phyloP scores from a whole-genome alignment of 2,113 vertebrate species.

The Prietella phreatophila region DNA sequence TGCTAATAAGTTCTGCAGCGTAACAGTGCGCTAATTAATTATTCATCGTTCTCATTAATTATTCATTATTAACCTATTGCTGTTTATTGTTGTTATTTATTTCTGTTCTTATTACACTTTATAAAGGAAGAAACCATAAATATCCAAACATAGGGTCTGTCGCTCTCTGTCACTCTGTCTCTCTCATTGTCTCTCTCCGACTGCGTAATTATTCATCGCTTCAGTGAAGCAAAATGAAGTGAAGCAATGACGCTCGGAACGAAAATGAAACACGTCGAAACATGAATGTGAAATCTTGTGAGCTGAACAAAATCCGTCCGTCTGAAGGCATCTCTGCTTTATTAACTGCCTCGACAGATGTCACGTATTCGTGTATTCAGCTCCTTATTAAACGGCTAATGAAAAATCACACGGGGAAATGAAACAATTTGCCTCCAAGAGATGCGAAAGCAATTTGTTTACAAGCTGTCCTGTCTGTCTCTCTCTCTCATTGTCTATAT shows the following conservation, averaged over 20 bases:
- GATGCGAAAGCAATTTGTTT: slow-evolving; percentile 10
- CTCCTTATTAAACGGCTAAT: slow-evolving; percentile 20
- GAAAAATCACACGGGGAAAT: background rate
- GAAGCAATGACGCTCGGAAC: background rate
- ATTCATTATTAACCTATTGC: background rate
- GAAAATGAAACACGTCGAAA: background rate
- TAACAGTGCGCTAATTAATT: background rate
- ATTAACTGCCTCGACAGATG: background rate
- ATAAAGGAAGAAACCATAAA: background rate
- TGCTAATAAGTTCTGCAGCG: background rate
- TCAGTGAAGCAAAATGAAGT: background rate
- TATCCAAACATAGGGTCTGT: background rate
- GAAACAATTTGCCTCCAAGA: background rate
- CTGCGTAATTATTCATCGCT: slow-evolving; percentile 2
- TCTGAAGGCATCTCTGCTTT: background rate
- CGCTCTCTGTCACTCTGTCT: background rate
- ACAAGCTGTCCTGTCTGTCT: background rate
- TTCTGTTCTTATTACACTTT: background rate
- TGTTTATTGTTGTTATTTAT: background rate
- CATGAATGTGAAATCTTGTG: slow-evolving; percentile 6
- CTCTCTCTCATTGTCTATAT: background rate
- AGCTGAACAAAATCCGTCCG: background rate
- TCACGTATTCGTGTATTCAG: background rate
- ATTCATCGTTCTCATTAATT: slow-evolving; percentile 7
- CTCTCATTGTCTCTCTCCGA: background rate